Evolutionary conservation across 1,140 invertebrate genomes (phyloP).

Genomic region (Monomorium pharaonis): DNA sequence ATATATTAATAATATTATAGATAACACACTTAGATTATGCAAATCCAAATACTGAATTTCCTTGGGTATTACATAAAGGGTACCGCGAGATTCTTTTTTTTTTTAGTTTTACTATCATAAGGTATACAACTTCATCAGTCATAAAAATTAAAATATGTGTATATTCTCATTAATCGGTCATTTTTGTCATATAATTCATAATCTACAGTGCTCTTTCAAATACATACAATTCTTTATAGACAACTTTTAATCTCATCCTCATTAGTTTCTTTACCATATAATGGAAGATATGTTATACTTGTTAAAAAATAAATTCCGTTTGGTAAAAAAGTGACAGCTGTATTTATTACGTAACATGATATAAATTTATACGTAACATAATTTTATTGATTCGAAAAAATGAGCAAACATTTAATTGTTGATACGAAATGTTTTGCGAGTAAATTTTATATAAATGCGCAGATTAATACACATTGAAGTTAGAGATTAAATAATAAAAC

Average conservation of each 20-base stretch:
- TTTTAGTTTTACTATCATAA: not conserved
- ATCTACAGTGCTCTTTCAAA: conserved; percentile 5
- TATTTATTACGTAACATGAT: not conserved
- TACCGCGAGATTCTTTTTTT: not conserved
- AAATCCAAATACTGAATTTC: not conserved
- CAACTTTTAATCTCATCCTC: not conserved
- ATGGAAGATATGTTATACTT: conserved; percentile 19
- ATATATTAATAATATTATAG: conserved; percentile 42
- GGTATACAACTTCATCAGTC: not conserved
- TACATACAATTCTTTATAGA: not conserved
- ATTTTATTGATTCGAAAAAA: not conserved
- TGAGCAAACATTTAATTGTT: not conserved
- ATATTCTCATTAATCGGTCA: not conserved
- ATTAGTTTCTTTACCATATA: conserved; percentile 15
- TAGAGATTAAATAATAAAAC: too few species aligned
- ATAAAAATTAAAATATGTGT: conserved; percentile 3
- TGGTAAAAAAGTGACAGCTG: conserved; percentile 16
- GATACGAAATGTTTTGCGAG: not conserved
- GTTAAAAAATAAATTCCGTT: conserved; percentile 46
- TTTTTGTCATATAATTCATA: not conserved
- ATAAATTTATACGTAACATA: not conserved
- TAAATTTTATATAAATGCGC: too few species aligned
- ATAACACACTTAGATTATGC: conserved; percentile 1
- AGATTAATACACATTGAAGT: too few species aligned
- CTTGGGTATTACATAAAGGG: not conserved